Evolutionary conservation across 2,888 invertebrate genomes (phyloP), one percentile per base, ranked within the genome.

Genomic region (Athrips mouffetella): DNA sequence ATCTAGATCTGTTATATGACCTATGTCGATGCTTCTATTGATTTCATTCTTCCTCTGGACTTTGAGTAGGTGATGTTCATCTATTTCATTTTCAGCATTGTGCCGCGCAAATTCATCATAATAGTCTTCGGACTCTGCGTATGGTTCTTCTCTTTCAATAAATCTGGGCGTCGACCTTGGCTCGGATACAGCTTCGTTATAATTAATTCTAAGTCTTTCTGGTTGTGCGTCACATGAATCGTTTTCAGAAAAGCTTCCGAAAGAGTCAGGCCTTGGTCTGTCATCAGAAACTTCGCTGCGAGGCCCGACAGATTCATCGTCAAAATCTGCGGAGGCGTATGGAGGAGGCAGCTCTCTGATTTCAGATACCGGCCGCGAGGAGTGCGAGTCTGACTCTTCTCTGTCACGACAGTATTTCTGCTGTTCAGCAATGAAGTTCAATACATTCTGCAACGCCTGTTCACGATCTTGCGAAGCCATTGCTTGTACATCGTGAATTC

Each of bases 381-480:
- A 88, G 62, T 89, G 70, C 6, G 90, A 89, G 63, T 91, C 91
- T 41, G 89, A 84, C 52, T 89, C 89, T 67, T 91, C 91, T 58
- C 91, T 80, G 57, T 89, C 89, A 45, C 90, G 85, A 60, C 91
- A 91, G 69, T 93, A 94, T 67, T 92, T 92, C 63, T 94, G 93
- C 68, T 94, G 94, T 61, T 94, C 94, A 3, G 93, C 93, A 58
- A 94, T 93, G 72, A 94, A 94, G 50, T 92, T 91, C 3, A 94
- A 82, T 1, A 94, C 94, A 63, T 92, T 94, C 66, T 94, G 93
- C 23, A 94, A 80, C 0, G 93, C 92, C 62, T 91, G 91, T 68
- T 93, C 93, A 41, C 92, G 86, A 57, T 93, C 93, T 47, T 91
- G 90, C 37, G 86, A 62, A 8, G 81, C 81, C 74, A 87, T 77